A percentile compares a stretch with the other conserved stretches of the same genome.
phyloP scores from a whole-genome alignment of 2,113 vertebrate genomes.

The Pseudois nayaur region DNA sequence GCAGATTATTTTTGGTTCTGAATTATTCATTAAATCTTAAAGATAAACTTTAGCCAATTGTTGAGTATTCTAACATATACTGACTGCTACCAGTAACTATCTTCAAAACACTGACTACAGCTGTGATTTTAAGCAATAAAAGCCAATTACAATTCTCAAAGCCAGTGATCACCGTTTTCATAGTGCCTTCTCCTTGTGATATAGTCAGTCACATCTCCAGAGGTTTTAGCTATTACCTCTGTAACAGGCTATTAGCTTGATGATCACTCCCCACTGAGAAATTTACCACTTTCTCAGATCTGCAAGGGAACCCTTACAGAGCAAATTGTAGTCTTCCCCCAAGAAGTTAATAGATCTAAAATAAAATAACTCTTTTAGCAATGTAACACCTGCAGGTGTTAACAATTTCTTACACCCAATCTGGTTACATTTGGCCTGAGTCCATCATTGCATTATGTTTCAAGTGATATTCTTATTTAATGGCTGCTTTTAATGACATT shows the following conservation, averaged over 20 bases:
- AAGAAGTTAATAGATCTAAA: constrained; percentile 30
- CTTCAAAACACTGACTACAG: neutral
- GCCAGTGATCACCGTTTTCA: neutral
- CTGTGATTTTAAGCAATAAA: neutral
- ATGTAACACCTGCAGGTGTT: neutral
- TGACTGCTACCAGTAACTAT: neutral
- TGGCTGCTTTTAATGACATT: constrained; percentile 60
- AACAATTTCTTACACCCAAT: neutral
- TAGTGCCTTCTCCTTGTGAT: neutral
- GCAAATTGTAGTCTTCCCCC: neutral
- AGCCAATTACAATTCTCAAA: neutral
- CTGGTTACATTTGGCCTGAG: neutral
- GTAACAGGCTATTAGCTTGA: neutral
- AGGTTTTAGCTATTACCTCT: no score
- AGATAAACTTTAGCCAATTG: neutral
- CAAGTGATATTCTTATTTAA: constrained; percentile 55
- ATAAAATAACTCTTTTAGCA: constrained; percentile 22
- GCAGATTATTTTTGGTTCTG: neutral
- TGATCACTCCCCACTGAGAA: constrained; percentile 20
- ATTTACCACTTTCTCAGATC: constrained; percentile 26
- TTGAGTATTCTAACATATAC: neutral
- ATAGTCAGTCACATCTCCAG: neutral
- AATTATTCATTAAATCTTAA: constrained; percentile 30
- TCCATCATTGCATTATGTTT: constrained; percentile 12
- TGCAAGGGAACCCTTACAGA: neutral